Evolutionary conservation across 2,888 invertebrate genomes (phyloP).

Genomic region (Drosophila testacea): DNA sequence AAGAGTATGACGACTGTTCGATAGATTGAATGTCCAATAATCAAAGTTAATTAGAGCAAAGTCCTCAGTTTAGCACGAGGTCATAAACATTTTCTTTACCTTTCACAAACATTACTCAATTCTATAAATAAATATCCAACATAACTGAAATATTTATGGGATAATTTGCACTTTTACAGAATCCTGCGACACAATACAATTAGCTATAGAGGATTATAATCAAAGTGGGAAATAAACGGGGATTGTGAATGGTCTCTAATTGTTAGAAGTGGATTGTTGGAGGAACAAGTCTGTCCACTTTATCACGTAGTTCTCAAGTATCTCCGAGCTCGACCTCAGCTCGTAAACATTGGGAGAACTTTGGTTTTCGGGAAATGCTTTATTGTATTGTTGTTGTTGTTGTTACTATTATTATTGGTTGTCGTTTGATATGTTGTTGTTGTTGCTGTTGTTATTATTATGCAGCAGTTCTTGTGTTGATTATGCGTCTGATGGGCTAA

Average conservation of each 20-base stretch:
- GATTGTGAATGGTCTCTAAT: constrained; percentile 24
- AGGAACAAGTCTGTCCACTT: constrained; percentile 68
- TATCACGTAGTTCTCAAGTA: constrained; percentile 77
- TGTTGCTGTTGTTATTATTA: constrained; percentile 63
- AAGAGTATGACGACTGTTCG: constrained; percentile 24
- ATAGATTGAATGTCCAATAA: constrained; percentile 44
- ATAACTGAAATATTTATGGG: not conserved
- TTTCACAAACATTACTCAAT: constrained; percentile 4
- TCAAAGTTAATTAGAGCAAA: constrained; percentile 56
- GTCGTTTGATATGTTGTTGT: constrained; percentile 57
- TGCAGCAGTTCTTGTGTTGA: constrained; percentile 74
- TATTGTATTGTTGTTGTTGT: constrained; percentile 7
- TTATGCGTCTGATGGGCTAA: constrained; percentile 71
- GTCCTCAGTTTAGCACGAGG: constrained; percentile 32
- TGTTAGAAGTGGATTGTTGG: constrained; percentile 6
- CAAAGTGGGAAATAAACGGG: constrained; percentile 26
- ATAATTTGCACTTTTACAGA: not conserved
- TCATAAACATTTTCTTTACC: constrained; percentile 1
- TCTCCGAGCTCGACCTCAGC: constrained; percentile 34
- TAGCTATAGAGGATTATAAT: constrained; percentile 44
- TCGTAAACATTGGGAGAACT: constrained; percentile 31
- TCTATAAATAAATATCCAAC: constrained; percentile 28
- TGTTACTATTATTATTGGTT: constrained; percentile 53
- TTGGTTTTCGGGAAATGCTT: constrained; percentile 19
- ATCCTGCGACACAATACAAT: constrained; percentile 33